Conservation (phyloP, 1,140 invertebrate species). For the Hyposmocoma kahamanoa region DNA sequence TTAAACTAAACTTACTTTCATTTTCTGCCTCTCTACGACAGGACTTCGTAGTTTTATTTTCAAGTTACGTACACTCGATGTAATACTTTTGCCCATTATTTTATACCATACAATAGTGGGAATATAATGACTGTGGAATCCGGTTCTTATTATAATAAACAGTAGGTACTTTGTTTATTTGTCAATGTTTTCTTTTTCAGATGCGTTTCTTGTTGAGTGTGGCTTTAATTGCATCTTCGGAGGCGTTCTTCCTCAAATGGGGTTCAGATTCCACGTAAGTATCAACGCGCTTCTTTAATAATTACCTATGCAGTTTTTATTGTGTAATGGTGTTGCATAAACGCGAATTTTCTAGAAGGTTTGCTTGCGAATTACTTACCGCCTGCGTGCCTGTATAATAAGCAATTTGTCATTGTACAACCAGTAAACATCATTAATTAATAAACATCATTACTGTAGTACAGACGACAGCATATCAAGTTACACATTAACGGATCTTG, state of each 20-base stretch:
- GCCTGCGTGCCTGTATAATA: too few relatives aligned
- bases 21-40: slow-evolving; percentile 12
- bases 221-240: slow-evolving; percentile 41
- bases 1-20: slow-evolving; percentile 6
- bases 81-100: not conserved
- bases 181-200: slow-evolving; percentile 28
- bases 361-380: too few relatives aligned
- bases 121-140: not conserved
- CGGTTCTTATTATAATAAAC: not conserved
- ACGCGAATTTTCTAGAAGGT: too few relatives aligned
- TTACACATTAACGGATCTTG: too few relatives aligned
- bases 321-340: too few relatives aligned
- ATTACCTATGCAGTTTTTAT: too few relatives aligned
- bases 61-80: slow-evolving; percentile 1
- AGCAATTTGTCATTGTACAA: too few relatives aligned
- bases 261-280: slow-evolving; percentile 65
- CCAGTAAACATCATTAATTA: too few relatives aligned
- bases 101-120: not conserved
- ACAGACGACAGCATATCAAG: too few relatives aligned
- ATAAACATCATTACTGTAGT: too few relatives aligned
- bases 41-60: slow-evolving; percentile 9
- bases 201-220: slow-evolving; percentile 44
- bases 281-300: too few relatives aligned
- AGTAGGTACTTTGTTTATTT: not conserved
- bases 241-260: slow-evolving; percentile 69